Base-by-base conservation (phyloP, 2,113 vertebrate genomes). In the Xiphophorus maculatus region DNA sequence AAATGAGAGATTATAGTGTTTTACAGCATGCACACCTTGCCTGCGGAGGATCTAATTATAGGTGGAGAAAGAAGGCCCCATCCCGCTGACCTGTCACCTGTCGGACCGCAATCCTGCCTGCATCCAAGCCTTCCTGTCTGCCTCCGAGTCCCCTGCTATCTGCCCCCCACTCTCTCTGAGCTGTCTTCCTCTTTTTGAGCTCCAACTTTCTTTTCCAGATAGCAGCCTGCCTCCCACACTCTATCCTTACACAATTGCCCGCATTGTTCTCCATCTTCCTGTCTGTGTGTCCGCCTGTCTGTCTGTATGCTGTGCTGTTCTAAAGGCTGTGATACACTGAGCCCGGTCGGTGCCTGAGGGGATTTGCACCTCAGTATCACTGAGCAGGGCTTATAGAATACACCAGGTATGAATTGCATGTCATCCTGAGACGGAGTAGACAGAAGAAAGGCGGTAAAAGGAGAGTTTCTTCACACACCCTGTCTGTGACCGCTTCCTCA, bases 11-110 rank as follows among this genome's bases (percentile, higher is more conserved):
- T 87, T 93, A 94, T 91, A 93, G 92, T 84, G 93, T 92, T 93
- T 90, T 89, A 94, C 94, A 92, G 87, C 94, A 94, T 84, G 82
- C 79, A 84, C 74, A 85, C 85, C 93, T 95, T 94, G 94, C 95
- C 95, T 94, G 95, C 89, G 89, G 95, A 95, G 96, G 95, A 94
- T 96, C 95, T 96, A 96, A 97, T 97, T 96, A 96, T 95, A 95
- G 94, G 95, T 94, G 93, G 95, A 91, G 86, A 92, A 91, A 95
- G 93, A 94, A 91, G 94, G 94, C 92, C 93, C 90, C 89, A 91
- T 95, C 94, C 91, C 91, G 83, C 95, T 93, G 84, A 94, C 91
- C 94, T 91, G 89, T 78, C 82, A 93, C 92, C 94, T 92, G 89
- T 74, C 82, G 76, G 91, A 90, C 93, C 90, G 83, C 78, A 71